Base-by-base conservation (phyloP, 2,113 vertebrate species). In the Craseonycteris thonglongyai region DNA sequence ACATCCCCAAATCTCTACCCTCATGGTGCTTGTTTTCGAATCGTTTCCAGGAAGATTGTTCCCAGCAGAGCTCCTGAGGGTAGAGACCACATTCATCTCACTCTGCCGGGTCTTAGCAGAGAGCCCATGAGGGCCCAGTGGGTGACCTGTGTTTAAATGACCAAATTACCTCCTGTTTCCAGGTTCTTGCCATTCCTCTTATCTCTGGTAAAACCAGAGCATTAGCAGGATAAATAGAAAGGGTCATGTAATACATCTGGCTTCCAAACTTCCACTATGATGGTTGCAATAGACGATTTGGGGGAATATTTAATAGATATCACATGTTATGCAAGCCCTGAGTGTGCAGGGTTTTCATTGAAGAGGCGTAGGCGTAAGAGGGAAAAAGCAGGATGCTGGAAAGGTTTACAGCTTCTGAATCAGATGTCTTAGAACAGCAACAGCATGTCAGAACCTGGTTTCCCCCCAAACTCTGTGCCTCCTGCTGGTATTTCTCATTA, bases 31-130 rank as follows among this genome's bases (percentile, higher is more conserved):
- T n/a, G 24, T n/a, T 63, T 49, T 63, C 58, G 63, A 65, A 42
- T n/a, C 2, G 11, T 56, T 56, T 40, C 69, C 47, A 66, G 54
- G 19, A 63, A 49, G 28, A 0, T 24, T 38, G 5, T 71, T 40
- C 22, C 38, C 9, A 7, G 12, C 2, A 2, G 71, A 33, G 63
- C 33, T 83, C 18, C 18, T 30, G 45, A 71, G 6, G 10, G 21
- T 24, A 2, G 21, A 18, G 28, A 11, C 24, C 0, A 10, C 0
- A 0, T 18, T 51, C 42, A 9, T 35, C 19, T 74, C 30, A 24
- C 14, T 30, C 58, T 14, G 11, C 1, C 1, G 63, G 4, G 4
- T 68, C n/a, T 40, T 56, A 58, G 35, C 30, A 18, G 63, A 49
- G 13, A 21, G 7, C 33, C 66, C 13, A 13, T 5, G 30, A n/a